Percentiles rank a stretch among this genome's conserved stretches.
These are phyloP conservation scores for Mythimna loreyi DNA, from an alignment of 2,888 invertebrate species.

Conservation along the genomic window DNA sequence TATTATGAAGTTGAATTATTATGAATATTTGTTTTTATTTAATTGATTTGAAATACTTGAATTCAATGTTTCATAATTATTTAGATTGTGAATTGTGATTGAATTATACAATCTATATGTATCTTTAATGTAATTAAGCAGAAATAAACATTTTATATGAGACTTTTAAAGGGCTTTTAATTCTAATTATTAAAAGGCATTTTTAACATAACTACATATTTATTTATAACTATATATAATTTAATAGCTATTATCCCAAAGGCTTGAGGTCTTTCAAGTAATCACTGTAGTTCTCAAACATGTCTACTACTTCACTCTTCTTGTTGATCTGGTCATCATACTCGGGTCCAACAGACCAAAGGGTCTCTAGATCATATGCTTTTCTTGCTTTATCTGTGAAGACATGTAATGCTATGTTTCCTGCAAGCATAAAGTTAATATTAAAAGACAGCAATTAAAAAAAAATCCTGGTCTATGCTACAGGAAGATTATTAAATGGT, in stretches of 20 bases:
- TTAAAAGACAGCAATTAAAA: neutral
- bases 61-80: conserved; percentile 75
- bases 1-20: conserved; percentile 62
- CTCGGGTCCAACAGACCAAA: conserved; percentile 97
- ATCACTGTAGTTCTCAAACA: conserved; percentile 93
- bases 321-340: conserved; percentile 94
- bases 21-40: conserved; percentile 66
- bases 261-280: conserved; percentile 92
- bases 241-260: conserved; percentile 76
- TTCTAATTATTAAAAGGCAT: conserved; percentile 32
- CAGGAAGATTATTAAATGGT: neutral
- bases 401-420: conserved; percentile 97
- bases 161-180: conserved; percentile 83
- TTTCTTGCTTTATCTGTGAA: conserved; percentile 93
- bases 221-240: conserved; percentile 22
- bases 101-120: conserved; percentile 86
- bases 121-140: conserved; percentile 87
- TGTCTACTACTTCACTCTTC: conserved; percentile 91
- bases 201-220: conserved; percentile 12
- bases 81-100: conserved; percentile 81
- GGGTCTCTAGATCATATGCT: conserved; percentile 96
- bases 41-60: conserved; percentile 75
- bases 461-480: neutral
- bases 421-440: conserved; percentile 85
- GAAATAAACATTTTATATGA: conserved; percentile 91